Base-by-base conservation (phyloP, 2,113 vertebrate species). In the Datnioides undecimradiatus region DNA sequence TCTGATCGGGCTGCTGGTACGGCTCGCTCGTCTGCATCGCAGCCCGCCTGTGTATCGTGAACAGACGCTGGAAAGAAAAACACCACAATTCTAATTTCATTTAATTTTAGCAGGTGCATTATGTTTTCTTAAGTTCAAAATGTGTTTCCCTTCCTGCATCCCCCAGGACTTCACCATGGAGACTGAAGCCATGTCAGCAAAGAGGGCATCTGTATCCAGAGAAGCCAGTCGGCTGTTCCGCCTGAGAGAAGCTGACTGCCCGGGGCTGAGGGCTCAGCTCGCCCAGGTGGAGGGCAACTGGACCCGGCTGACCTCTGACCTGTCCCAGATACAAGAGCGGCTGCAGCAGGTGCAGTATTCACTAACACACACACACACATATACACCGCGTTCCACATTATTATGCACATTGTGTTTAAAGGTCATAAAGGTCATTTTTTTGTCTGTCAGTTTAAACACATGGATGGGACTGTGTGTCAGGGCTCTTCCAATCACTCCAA, bases 1-100 rank as follows among this genome's bases (percentile, higher is more conserved):
- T 83, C 94, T 98, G 68, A 85, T 88, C 27, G 86, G 80, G 19
- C 95, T 98, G 62, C 94, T 96, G 93, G 98, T 99, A 94, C 96
- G 73, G 2, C 19, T 41, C 10, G 23, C 7, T n/a, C n/a, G n/a
- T n/a, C 21, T 27, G 3, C 34, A n/a, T n/a, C n/a, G 59, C 31
- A 14, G 34, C 25, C 45, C 9, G 43, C 45, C 17, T 38, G 5
- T 43, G 8, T 27, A 33, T 43, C 33, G 19, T 23, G 6, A 14
- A 43, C 5, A 12, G 13, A 21, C 17, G 31, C 17, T n/a, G n/a
- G n/a, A n/a, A n/a, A n/a, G n/a, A n/a, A n/a, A n/a, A n/a, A n/a
- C n/a, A n/a, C n/a, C n/a, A n/a, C n/a, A n/a, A n/a, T n/a, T n/a
- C n/a, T n/a, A n/a, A n/a, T n/a, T n/a, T n/a, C n/a, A n/a, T n/a